phyloP scores from a whole-genome alignment of 2,113 vertebrate genomes.

The Callipepla californica region DNA sequence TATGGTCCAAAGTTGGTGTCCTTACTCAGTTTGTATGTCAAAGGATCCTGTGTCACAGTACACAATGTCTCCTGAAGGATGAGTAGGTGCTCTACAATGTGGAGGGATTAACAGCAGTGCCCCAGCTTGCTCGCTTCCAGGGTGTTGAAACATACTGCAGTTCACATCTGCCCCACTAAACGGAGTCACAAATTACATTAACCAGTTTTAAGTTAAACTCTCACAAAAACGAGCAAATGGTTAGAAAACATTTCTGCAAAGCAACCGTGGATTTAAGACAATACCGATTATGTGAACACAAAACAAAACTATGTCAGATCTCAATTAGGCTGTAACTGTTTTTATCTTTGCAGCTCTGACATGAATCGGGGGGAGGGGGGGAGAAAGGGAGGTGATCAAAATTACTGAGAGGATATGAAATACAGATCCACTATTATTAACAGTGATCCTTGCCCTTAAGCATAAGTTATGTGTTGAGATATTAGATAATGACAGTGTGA shows the following conservation, averaged over 20 bases:
- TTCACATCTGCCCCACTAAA: not conserved
- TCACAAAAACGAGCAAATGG: not conserved
- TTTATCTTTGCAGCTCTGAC: not conserved
- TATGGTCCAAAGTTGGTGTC: not conserved
- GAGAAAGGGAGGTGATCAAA: not conserved
- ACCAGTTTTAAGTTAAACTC: not conserved
- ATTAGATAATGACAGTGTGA: not conserved
- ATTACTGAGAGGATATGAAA: not conserved
- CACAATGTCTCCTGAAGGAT: not conserved
- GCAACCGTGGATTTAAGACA: not conserved
- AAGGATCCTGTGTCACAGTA: not conserved
- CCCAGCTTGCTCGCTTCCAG: not conserved
- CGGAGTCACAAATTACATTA: not conserved
- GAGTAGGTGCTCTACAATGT: not conserved
- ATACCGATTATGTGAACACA: not conserved
- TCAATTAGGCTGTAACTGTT: not conserved
- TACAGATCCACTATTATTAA: not conserved
- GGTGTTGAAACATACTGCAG: not conserved
- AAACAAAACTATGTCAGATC: not conserved
- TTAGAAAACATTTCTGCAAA: not conserved
- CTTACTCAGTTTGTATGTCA: rapidly evolving
- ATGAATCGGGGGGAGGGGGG: not conserved
- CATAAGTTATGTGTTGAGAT: not conserved
- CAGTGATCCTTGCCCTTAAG: rapidly evolving
- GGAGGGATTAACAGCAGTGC: rapidly evolving